Evolutionary conservation across 1,140 invertebrate species (phyloP).

Genomic region (Trachymyrmex septentrionalis): DNA sequence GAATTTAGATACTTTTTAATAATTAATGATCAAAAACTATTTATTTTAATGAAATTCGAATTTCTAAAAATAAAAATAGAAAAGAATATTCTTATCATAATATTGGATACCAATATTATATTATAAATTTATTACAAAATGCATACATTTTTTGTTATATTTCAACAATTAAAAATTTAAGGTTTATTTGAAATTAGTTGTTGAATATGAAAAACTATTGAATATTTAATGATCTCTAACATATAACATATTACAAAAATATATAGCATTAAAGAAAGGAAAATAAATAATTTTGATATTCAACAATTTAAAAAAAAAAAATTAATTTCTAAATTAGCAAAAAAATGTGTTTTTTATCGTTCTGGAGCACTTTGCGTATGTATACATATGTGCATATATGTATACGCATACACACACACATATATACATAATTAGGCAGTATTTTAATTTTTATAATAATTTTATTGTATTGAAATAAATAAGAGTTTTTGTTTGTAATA

Average conservation of each 20-base stretch:
- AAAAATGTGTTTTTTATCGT: background rate
- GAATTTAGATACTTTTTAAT: background rate
- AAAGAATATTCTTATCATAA: background rate
- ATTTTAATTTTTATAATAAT: constrained; percentile 18
- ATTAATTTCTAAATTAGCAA: background rate
- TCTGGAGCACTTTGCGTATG: background rate
- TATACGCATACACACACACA: too few relatives aligned
- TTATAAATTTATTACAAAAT: background rate
- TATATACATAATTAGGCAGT: background rate
- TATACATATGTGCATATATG: too few relatives aligned
- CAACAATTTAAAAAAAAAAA: background rate
- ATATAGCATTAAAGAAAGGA: background rate
- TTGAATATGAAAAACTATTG: background rate
- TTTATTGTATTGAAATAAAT: constrained; percentile 1
- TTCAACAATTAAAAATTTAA: background rate
- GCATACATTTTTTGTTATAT: background rate
- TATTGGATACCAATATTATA: too few relatives aligned
- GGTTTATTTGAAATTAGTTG: background rate
- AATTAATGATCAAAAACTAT: background rate
- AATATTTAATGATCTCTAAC: background rate
- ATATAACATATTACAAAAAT: background rate
- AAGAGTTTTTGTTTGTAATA: background rate
- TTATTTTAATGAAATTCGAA: background rate
- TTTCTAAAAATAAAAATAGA: background rate
- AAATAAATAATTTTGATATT: constrained; percentile 7